Percentiles rank a stretch among this genome's conserved stretches.
These are phyloP conservation scores for Tipula vernalis DNA, from an alignment of 2,888 invertebrate species.

Conservation along the genomic window DNA sequence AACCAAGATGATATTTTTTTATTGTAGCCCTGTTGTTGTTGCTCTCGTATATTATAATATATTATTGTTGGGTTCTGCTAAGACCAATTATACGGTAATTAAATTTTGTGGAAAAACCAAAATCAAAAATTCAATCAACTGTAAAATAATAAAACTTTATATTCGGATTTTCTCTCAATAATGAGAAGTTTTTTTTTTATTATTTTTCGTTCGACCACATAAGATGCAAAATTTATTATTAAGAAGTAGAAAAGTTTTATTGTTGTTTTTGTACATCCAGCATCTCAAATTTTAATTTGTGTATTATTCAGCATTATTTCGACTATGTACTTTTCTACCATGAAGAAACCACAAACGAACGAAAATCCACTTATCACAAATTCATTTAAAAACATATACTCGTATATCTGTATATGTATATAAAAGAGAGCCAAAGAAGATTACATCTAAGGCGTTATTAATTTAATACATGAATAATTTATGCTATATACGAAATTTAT, in stretches of 20 bases:
- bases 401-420: background rate
- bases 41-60: background rate
- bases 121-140: background rate
- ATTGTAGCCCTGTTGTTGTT: background rate
- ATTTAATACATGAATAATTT: background rate
- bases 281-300: background rate
- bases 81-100: background rate
- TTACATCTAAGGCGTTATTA: background rate
- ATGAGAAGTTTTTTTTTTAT: background rate
- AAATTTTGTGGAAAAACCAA: background rate
- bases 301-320: background rate
- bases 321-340: background rate
- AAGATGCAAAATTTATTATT: background rate
- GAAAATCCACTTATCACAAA: slow-evolving; percentile 4
- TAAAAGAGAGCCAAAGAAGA: background rate
- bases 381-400: background rate
- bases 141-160: background rate
- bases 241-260: background rate
- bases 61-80: background rate
- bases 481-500: background rate
- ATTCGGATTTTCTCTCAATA: background rate
- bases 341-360: background rate
- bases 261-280: background rate
- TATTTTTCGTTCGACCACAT: background rate
- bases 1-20: background rate